Evolutionary conservation across 2,888 invertebrate species (phyloP).

Genomic region (Chloromyia formosa): DNA sequence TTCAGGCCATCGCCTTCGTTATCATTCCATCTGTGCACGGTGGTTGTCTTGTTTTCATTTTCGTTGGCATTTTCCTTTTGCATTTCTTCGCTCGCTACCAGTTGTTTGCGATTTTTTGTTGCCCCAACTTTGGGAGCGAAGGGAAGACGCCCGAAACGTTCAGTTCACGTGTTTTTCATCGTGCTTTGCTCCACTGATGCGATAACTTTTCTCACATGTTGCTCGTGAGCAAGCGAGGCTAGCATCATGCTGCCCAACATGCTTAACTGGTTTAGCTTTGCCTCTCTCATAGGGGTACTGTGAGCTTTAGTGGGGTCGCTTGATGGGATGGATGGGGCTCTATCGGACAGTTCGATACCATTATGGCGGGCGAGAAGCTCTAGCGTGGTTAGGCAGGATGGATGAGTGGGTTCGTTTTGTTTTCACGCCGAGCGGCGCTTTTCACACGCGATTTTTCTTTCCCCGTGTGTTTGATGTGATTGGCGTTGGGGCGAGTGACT

Average conservation of each 20-base stretch:
- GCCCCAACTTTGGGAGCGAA: neutral
- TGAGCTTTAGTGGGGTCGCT: no score
- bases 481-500: slow-evolving; percentile 20
- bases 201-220: slow-evolving; percentile 5
- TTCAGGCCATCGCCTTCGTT: slow-evolving; percentile 24
- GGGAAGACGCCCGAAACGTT: neutral
- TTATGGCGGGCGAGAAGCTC: neutral
- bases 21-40: slow-evolving; percentile 35
- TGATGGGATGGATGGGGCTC: no score
- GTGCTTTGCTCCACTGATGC: neutral
- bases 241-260: slow-evolving; percentile 27
- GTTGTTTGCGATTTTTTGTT: neutral
- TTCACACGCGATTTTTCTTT: slow-evolving; percentile 38
- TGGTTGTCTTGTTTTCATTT: slow-evolving; percentile 40
- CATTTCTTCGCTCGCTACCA: slow-evolving; percentile 32
- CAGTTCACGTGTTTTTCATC: slow-evolving; percentile 28
- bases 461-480: no score
- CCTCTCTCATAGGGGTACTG: no score
- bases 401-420: neutral
- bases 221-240: neutral
- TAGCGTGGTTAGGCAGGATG: slow-evolving; percentile 5
- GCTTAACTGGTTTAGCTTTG: neutral
- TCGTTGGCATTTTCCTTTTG: slow-evolving; percentile 35
- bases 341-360: no score
- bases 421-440: neutral